Evolutionary conservation across 1,140 invertebrate genomes (phyloP).

Genomic region (Archivesica marissinica): DNA sequence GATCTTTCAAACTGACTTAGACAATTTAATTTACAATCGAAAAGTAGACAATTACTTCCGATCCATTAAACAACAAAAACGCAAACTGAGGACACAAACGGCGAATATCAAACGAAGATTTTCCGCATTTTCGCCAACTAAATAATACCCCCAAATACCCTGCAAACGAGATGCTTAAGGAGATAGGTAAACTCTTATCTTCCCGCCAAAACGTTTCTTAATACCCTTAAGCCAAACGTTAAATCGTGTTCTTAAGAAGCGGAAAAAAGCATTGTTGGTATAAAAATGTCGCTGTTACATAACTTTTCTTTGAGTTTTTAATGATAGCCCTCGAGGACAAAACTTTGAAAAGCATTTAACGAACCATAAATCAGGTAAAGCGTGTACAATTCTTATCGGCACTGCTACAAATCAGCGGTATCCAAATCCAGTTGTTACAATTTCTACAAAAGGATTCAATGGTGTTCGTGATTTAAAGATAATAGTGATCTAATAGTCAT

Average conservation of each 20-base stretch:
- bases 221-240: constrained; percentile 39
- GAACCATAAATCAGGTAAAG: constrained; percentile 52
- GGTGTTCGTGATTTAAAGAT: constrained; percentile 3
- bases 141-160: constrained; percentile 44
- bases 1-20: constrained; percentile 11
- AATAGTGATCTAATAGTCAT: background rate
- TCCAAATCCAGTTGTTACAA: constrained; percentile 18
- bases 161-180: constrained; percentile 37
- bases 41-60: constrained; percentile 36
- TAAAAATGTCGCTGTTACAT: constrained; percentile 37
- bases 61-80: constrained; percentile 39
- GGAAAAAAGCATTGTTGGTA: constrained; percentile 10
- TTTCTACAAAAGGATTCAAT: constrained; percentile 21
- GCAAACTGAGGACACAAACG: background rate
- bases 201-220: constrained; percentile 31
- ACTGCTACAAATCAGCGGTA: constrained; percentile 26
- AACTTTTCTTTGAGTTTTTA: constrained; percentile 31
- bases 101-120: constrained; percentile 27
- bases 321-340: constrained; percentile 23
- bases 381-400: constrained; percentile 44
- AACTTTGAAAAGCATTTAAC: constrained; percentile 25
- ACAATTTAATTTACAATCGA: constrained; percentile 29
- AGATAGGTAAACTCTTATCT: constrained; percentile 31
- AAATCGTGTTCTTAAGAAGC: constrained; percentile 27
- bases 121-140: constrained; percentile 31